phyloP scores from a whole-genome alignment of 1,140 invertebrate species.

The Nomia melanderi region DNA sequence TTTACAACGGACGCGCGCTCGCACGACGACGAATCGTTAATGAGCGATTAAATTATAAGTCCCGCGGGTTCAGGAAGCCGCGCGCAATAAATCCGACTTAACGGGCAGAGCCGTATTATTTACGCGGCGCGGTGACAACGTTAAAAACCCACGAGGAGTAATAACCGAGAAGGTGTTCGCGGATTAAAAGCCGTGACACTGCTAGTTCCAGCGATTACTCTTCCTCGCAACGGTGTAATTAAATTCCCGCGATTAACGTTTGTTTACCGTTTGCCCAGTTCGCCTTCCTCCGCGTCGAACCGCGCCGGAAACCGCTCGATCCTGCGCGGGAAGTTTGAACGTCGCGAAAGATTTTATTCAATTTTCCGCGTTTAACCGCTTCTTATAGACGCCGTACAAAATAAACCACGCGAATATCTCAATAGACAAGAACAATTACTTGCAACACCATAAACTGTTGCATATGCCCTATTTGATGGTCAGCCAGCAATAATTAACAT shows the following conservation, averaged over 20 bases:
- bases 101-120: slow-evolving; percentile 58
- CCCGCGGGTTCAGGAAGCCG: slow-evolving; percentile 19
- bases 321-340: not conserved
- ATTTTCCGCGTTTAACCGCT: no score
- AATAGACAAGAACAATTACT: no score
- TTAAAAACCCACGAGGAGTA: slow-evolving; percentile 56
- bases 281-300: no score
- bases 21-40: slow-evolving; percentile 48
- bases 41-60: slow-evolving; percentile 58
- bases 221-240: slow-evolving; percentile 56
- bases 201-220: slow-evolving; percentile 61
- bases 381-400: no score
- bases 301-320: no score
- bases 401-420: no score
- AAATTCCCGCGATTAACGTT: slow-evolving; percentile 51
- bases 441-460: no score
- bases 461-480: no score
- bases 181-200: slow-evolving; percentile 66
- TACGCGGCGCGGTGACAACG: slow-evolving; percentile 58
- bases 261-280: slow-evolving; percentile 40
- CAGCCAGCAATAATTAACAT: no score
- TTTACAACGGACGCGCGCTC: slow-evolving; percentile 6
- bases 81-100: slow-evolving; percentile 55
- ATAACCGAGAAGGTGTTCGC: slow-evolving; percentile 55
- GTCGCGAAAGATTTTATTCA: no score